Evolutionary conservation across 2,888 invertebrate species (phyloP).

Genomic region (Cataglyphis livida): DNA sequence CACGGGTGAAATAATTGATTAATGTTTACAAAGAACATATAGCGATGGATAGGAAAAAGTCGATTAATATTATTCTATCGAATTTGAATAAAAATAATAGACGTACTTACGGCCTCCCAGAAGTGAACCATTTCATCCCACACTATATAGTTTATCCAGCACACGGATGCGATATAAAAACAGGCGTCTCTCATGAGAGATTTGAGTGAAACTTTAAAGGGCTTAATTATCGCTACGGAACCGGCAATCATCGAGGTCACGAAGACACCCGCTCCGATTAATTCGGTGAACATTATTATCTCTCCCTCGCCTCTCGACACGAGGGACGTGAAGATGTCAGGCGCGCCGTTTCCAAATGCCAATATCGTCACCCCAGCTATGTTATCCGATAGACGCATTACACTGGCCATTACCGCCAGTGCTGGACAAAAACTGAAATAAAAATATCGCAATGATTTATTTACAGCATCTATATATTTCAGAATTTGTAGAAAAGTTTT

Average conservation of each 20-base stretch:
- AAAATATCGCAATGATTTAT: slow-evolving; percentile 48
- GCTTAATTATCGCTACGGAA: slow-evolving; percentile 86
- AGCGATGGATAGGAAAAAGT: not conserved
- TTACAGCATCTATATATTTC: not conserved
- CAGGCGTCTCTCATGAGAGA: slow-evolving; percentile 79
- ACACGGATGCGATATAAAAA: slow-evolving; percentile 84
- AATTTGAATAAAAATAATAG: not conserved
- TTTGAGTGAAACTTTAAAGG: slow-evolving; percentile 85
- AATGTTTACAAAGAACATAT: not conserved
- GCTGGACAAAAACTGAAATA: slow-evolving; percentile 87
- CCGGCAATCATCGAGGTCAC: slow-evolving; percentile 88
- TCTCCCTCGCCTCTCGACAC: slow-evolving; percentile 86
- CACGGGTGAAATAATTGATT: not conserved
- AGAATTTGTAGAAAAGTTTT: not conserved
- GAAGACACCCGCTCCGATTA: slow-evolving; percentile 88
- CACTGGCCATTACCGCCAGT: slow-evolving; percentile 85
- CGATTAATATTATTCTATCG: slow-evolving; percentile 26
- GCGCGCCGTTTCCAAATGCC: slow-evolving; percentile 90
- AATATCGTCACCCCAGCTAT: slow-evolving; percentile 90
- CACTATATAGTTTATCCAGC: slow-evolving; percentile 86
- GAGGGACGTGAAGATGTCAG: slow-evolving; percentile 89
- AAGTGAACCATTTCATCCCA: slow-evolving; percentile 85
- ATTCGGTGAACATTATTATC: slow-evolving; percentile 85
- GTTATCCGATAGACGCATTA: slow-evolving; percentile 86
- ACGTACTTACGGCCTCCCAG: slow-evolving; percentile 86